These are phyloP conservation scores for Pogonocherus hispidulus DNA, from an alignment of 2,888 invertebrate genomes.

Conservation along the genomic window DNA sequence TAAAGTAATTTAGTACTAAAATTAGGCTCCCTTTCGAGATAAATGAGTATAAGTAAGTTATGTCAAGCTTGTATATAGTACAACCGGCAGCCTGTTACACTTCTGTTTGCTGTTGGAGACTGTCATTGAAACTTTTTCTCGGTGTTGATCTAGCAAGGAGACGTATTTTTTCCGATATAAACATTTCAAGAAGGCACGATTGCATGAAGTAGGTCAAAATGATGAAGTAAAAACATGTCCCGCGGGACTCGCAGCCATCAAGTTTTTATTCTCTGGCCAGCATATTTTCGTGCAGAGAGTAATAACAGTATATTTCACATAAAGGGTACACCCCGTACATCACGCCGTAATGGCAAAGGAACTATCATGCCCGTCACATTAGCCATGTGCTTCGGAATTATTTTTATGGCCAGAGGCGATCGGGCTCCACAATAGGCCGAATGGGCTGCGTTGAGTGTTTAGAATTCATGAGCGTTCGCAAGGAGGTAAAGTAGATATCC, in stretches of 20 bases:
- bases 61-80: no score
- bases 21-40: no score
- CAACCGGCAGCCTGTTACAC: no score
- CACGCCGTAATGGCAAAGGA: slow-evolving; percentile 9
- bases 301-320: slow-evolving; percentile 15
- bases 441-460: not conserved
- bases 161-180: not conserved
- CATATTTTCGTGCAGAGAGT: not conserved
- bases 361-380: slow-evolving; percentile 35
- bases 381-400: slow-evolving; percentile 45
- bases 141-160: no score
- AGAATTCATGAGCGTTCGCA: slow-evolving; percentile 3
- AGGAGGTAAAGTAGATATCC: not conserved
- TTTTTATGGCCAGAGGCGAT: slow-evolving; percentile 45
- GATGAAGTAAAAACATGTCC: not conserved
- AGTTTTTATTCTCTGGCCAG: not conserved
- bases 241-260: not conserved
- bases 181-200: not conserved
- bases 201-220: not conserved
- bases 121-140: no score
- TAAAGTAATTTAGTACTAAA: no score
- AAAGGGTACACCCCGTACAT: slow-evolving; percentile 14
- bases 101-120: no score
- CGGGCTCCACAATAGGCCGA: slow-evolving; percentile 30
- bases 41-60: no score